Base-by-base conservation (phyloP, 2,113 vertebrate genomes). In the Nycticebus coucang region DNA sequence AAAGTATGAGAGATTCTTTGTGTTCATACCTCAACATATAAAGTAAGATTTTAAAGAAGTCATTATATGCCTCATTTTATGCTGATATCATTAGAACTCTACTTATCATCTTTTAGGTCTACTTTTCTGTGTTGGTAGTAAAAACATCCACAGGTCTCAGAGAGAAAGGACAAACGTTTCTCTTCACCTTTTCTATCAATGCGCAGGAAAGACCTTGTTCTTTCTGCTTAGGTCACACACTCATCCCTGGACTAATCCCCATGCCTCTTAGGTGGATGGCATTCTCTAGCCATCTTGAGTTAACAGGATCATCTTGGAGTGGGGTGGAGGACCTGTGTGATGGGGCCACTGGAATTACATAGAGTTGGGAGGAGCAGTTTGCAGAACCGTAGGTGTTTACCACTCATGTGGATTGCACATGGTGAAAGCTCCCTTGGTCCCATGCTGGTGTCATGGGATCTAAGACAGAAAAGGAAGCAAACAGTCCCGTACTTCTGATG, bases 1-100 rank as follows among this genome's bases (percentile, higher is more conserved):
- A 87, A 78, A 83, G 35, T 33, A 37, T 24, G 78, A 69, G 35
- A 79, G 57, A 75, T 59, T 64, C 24, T 93, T 93, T 87, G 37
- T 30, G 91, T 45, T 30, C 30, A 18, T 88, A 35, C 28, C 30
- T 91, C 64, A 77, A 64, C 62, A 41, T 71, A 3, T n/a, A 50
- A 83, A 69, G 35, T 74, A 78, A 87, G 22, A 91, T 86, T 93
- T 87, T 33, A 55, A 93, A 79, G 78, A 92, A 50, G 33, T 33
- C 24, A 68, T 75, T 3, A 28, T 66, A 33, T 69, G 33, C 4
- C 4, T 7, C 17, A 14, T 9, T 80, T 89, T n/a, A 60, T 93
- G n/a, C n/a, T 82, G 75, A 33, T 14, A 19, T 35, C 24, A 57
- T 64, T 53, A 57, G 59, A 60, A 64, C 57, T 9, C 53, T 92